Base-by-base conservation (phyloP, 1,140 invertebrate genomes). In the Ceratina japonica region DNA sequence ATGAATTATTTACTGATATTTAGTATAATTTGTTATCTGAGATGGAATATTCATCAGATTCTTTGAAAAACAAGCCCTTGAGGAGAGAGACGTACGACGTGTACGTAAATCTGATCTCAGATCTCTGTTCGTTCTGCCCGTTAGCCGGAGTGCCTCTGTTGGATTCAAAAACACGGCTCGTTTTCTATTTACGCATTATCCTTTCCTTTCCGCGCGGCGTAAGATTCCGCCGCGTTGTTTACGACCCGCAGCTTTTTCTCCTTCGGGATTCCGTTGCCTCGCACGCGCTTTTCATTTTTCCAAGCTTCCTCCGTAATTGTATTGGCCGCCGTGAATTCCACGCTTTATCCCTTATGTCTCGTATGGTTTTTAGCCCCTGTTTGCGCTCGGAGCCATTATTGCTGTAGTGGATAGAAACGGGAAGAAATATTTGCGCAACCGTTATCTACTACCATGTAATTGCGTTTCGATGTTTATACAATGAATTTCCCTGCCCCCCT, bases 61-160 rank as follows among this genome's bases (percentile, higher is more conserved):
- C 10, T 0, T 44, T 44, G 37, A 44, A 7, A 44, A 10, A 44
- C 2, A 7, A 37, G 37, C 37, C 5, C 37, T 44, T 10, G 2
- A 0, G 5, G 37, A 10, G 3, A 44, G 10, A 44, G 37, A 44
- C 51, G 5, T 13, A 16, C 2, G 66, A 27, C 31, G 20, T 58
- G 24, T 58, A 24, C 75, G 80, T 80, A 85, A 86, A 86, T 82
- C 80, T 74, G 63, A 85, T 82, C 75, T 59, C 72, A 63, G 56
- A 56, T 31, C 10, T n/a, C 0, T 10, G 44, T 5, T 5, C 16
- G n/a, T 22, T 18, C 51, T 56, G 2, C 5, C 15, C 52, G 54
- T 76, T 44, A 7, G 3, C 37, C 65, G 7, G 20, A 62, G 49
- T 18, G 37, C 37, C 37, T 44, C 0, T 44, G 37, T 22, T 56